These are phyloP conservation scores for Flexamia atlantica DNA, from an alignment of 2,888 invertebrate species.

Conservation along the genomic window DNA sequence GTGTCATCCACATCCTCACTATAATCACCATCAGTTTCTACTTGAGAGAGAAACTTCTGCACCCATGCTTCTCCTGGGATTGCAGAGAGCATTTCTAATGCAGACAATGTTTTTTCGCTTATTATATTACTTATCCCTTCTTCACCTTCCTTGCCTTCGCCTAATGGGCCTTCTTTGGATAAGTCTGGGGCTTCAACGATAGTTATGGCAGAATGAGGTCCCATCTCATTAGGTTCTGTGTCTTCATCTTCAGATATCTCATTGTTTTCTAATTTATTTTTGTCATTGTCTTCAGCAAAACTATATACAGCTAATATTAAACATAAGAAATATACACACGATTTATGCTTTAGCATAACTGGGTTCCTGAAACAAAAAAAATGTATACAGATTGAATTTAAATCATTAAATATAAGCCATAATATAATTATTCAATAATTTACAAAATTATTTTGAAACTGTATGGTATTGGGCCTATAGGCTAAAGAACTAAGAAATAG, in stretches of 20 bases:
- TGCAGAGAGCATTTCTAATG: slow-evolving; percentile 62
- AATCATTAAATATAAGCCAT: too few relatives aligned
- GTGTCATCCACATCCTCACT: slow-evolving; percentile 74
- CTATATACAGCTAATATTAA: slow-evolving; percentile 46
- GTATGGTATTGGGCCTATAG: too few relatives aligned
- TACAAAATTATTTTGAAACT: too few relatives aligned
- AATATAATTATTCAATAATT: too few relatives aligned
- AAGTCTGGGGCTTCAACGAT: slow-evolving; percentile 74
- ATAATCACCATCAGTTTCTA: slow-evolving; percentile 73
- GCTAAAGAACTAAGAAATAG: too few relatives aligned
- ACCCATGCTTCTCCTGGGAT: slow-evolving; percentile 58
- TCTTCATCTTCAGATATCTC: slow-evolving; percentile 32
- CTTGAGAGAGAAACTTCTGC: slow-evolving; percentile 45
- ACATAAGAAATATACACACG: slow-evolving; percentile 24
- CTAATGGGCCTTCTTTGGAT: slow-evolving; percentile 71
- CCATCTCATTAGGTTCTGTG: slow-evolving; percentile 6
- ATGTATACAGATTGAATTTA: too few relatives aligned
- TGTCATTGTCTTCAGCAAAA: slow-evolving; percentile 49
- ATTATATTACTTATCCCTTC: slow-evolving; percentile 69
- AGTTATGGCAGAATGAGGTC: slow-evolving; percentile 52
- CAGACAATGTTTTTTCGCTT: slow-evolving; percentile 62
- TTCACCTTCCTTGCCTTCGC: slow-evolving; percentile 47
- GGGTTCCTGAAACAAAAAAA: slow-evolving; percentile 38
- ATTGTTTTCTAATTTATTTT: slow-evolving; percentile 41
- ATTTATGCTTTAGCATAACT: slow-evolving; percentile 56